Base-by-base conservation (phyloP, 2,888 invertebrate species). In the Malachius bipustulatus region DNA sequence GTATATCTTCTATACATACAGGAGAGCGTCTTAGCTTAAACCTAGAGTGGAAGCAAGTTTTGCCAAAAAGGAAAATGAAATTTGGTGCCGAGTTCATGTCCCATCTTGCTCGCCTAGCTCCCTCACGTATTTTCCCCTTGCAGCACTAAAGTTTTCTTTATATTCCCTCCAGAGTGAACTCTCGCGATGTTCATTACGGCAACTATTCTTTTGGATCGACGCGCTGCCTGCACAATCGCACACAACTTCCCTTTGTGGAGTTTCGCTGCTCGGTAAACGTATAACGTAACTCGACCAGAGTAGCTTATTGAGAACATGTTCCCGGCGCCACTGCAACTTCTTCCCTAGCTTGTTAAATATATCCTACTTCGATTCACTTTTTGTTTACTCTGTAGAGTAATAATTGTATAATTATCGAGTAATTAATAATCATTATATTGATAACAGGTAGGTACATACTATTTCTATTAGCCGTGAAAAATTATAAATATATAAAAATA, bases 111-210 rank as follows among this genome's bases (percentile, higher is more conserved):
- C 45, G 46, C 32, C 27, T 42, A 45, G 50, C 50, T 52, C 50
- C 48, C 53, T 47, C 52, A 51, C 54, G 51, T 55, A 52, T 47
- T 44, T n/a, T 47, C 50, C 53, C 52, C 51, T 55, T 56, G 54
- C 52, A 52, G 49, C 53, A 52, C 55, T 54, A 57, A 59, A 59
- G 55, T 59, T 58, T 59, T 57, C 57, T 58, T 57, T 58, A 58
- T 58, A 55, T 57, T 57, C 55, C 52, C 56, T 50, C 48, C 52
- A 46, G 55, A 56, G 55, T 53, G 52, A 51, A 55, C 55, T 52
- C 53, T 43, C 48, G 47, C 47, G 52, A 50, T 54, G 56, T 59
- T 59, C 57, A 59, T 59, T 59, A 58, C 56, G 49, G 48, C 50
- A 55, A 57, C 57, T 56, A 57, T 59, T 59, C 58, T 59, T 58